Base-by-base conservation (phyloP, 2,797 vertebrate genomes). In the Centropyge bicolor region DNA sequence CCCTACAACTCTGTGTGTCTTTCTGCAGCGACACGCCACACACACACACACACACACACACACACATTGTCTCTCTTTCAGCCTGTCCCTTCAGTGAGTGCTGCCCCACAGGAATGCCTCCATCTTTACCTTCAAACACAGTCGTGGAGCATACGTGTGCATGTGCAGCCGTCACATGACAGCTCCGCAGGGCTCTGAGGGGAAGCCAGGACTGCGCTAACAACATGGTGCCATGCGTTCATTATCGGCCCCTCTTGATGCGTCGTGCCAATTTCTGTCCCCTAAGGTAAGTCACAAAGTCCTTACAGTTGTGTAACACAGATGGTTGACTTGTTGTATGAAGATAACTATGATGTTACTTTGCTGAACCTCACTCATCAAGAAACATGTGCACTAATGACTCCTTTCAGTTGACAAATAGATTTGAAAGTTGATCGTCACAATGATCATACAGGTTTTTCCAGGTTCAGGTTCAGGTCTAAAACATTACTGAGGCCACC, bases 81-180 rank as follows among this genome's bases (percentile, higher is more conserved):
- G 41, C 51, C 22, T 1, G 35, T 81, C 71, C 67, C 76, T 54
- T 17, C 20, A 61, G 74, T 76, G 22, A 62, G 65, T 63, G 11
- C 2, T 8, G 16, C n/a, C 77, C 71, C 82, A 24, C 64, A 81
- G 87, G 81, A 86, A 67, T n/a, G 59, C 75, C 77, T 83, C 78
- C 51, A 7, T 76, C 84, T 88, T 78, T 88, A 82, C 83, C 78
- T 86, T 90, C 87, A 91, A 86, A 88, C 74, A 27, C 57, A 56
- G 48, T 66, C 76, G 49, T 38, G 49, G 38, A 61, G 69, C 59
- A 35, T 66, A 46, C 11, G 22, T 61, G 48, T 46, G 45, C 20
- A 22, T 71, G 76, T 13, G 55, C 52, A 59, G 70, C 78, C 76
- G 74, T 73, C 52, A 69, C 65, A 19, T 79, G 83, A 83, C 80